phyloP scores from a whole-genome alignment of 1,140 invertebrate genomes.

The Cephus cinctus region DNA sequence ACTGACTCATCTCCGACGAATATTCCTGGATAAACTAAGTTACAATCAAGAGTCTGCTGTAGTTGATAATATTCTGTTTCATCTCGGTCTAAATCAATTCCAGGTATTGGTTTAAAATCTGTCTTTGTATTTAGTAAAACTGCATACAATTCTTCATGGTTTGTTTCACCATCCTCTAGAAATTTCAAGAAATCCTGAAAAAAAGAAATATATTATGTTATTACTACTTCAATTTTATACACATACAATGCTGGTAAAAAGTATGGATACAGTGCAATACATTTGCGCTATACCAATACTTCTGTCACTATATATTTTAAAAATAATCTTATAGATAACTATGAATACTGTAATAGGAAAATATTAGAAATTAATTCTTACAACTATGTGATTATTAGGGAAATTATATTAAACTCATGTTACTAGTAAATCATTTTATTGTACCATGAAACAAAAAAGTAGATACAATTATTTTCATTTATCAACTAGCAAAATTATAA shows the following conservation, averaged over 20 bases:
- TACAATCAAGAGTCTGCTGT: constrained; percentile 61
- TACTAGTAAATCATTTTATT: no score
- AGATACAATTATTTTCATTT: no score
- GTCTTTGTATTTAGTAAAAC: constrained; percentile 50
- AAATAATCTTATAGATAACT: constrained; percentile 12
- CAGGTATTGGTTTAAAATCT: constrained; percentile 51
- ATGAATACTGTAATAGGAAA: neutral
- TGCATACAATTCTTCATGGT: constrained; percentile 44
- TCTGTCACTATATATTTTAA: neutral
- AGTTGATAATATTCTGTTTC: constrained; percentile 31
- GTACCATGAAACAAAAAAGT: no score
- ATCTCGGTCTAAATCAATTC: constrained; percentile 46
- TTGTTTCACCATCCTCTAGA: constrained; percentile 45
- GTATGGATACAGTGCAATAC: neutral
- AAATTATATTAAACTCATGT: no score
- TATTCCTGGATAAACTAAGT: constrained; percentile 78
- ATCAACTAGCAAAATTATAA: no score
- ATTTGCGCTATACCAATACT: neutral
- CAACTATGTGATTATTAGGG: no score
- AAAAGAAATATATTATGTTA: neutral
- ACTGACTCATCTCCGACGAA: constrained; percentile 76
- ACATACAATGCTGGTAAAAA: neutral
- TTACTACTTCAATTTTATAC: neutral
- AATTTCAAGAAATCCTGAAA: constrained; percentile 30
- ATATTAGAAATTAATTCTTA: constrained; percentile 1